phyloP scores from a whole-genome alignment of 2,797 vertebrate genomes.

The Antennarius maculatus region DNA sequence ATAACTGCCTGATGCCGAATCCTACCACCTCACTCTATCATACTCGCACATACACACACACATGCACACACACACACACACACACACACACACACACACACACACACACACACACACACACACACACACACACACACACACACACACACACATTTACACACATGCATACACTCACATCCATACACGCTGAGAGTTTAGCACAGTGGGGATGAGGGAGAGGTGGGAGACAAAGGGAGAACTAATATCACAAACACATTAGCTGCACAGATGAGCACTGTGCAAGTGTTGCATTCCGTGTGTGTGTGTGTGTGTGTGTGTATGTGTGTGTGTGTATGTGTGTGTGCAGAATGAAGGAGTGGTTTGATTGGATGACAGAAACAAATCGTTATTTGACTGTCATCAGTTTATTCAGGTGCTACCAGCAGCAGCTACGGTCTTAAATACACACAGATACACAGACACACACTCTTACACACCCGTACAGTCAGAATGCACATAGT shows the following conservation, averaged over 20 bases:
- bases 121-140: slow-evolving; percentile 16
- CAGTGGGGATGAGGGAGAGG: slow-evolving; percentile 19
- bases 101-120: slow-evolving; percentile 25
- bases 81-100: slow-evolving; percentile 22
- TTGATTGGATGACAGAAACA: slow-evolving; percentile 29
- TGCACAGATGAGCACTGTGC: slow-evolving; percentile 87
- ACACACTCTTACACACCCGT: slow-evolving; percentile 18
- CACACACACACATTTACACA: slow-evolving; percentile 17
- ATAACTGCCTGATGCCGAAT: slow-evolving; percentile 84
- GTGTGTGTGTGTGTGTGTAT: background rate
- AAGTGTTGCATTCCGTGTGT: slow-evolving; percentile 84
- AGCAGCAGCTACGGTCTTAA: background rate
- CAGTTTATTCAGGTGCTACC: slow-evolving; percentile 2
- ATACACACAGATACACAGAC: background rate
- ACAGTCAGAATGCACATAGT: background rate
- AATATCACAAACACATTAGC: slow-evolving; percentile 92
- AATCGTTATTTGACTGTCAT: slow-evolving; percentile 11
- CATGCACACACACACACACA: slow-evolving; percentile 27
- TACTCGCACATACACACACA: slow-evolving; percentile 21
- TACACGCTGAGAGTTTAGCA: slow-evolving; percentile 30
- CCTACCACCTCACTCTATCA: slow-evolving; percentile 34
- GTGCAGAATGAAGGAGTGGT: slow-evolving; percentile 14
- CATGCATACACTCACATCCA: slow-evolving; percentile 18
- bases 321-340: background rate
- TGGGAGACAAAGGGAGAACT: slow-evolving; percentile 66